Evolutionary conservation across 1,140 invertebrate genomes (phyloP).

Genomic region (Panagrolaimus sp.): DNA sequence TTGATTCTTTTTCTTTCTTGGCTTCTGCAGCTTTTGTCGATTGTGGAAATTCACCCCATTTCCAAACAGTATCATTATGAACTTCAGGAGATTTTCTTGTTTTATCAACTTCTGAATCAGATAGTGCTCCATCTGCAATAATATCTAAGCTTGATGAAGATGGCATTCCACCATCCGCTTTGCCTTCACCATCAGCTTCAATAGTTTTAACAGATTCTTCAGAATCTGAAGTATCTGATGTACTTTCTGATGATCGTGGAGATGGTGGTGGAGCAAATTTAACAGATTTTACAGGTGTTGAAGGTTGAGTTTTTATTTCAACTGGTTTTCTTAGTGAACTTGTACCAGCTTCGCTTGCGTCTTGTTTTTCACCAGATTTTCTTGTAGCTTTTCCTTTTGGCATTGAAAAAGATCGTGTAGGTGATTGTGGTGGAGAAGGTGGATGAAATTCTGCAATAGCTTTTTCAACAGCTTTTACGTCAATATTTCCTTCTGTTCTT

Average conservation of each 20-base stretch:
- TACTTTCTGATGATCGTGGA: background rate
- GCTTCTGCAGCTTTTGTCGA: slow-evolving; percentile 38
- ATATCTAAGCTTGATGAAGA: background rate
- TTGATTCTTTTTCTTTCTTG: slow-evolving; percentile 8
- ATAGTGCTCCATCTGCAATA: slow-evolving; percentile 54
- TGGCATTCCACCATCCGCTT: background rate
- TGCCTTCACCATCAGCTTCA: slow-evolving; percentile 7
- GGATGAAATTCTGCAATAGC: background rate
- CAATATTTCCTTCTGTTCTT: background rate
- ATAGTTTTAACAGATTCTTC: slow-evolving; percentile 15
- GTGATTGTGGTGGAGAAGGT: background rate
- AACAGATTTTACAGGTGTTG: slow-evolving; percentile 12
- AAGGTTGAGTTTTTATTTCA: background rate
- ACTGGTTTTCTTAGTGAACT: background rate
- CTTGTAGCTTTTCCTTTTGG: background rate
- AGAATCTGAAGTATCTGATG: slow-evolving; percentile 12
- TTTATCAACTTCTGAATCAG: slow-evolving; percentile 53
- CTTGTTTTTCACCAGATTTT: too few species aligned
- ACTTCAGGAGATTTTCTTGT: slow-evolving; percentile 24
- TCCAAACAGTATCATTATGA: slow-evolving; percentile 68
- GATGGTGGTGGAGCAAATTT: background rate
- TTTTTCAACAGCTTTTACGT: background rate
- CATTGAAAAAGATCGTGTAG: background rate
- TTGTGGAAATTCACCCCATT: slow-evolving; percentile 87
- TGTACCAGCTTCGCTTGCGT: background rate